Conservation (phyloP, 2,888 invertebrate species). For the Agriotes lineatus region DNA sequence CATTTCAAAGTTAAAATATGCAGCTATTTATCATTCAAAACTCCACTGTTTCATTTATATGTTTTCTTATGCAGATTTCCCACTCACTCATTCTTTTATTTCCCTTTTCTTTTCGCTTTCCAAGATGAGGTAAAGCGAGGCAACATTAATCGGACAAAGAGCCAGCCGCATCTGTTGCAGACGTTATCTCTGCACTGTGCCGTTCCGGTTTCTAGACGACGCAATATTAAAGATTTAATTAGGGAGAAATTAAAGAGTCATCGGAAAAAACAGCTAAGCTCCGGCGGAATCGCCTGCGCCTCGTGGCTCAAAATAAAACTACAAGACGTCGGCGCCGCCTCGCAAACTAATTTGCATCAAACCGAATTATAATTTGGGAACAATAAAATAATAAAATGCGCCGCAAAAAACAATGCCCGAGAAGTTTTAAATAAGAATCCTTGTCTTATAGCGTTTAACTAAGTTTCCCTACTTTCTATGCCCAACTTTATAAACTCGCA, state of each 20-base stretch:
- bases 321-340: slow-evolving; percentile 7
- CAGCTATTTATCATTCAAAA: slow-evolving; percentile 42
- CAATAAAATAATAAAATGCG: slow-evolving; percentile 34
- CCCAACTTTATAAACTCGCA: slow-evolving; percentile 35
- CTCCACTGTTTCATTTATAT: slow-evolving; percentile 36
- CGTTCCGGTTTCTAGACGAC: slow-evolving; percentile 2
- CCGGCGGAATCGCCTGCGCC: background rate
- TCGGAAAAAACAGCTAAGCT: slow-evolving; percentile 23
- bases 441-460: slow-evolving; percentile 31
- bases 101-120: slow-evolving; percentile 10
- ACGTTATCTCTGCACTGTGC: slow-evolving; percentile 24
- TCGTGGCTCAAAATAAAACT: slow-evolving; percentile 10
- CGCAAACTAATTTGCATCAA: slow-evolving; percentile 30
- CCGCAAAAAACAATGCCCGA: slow-evolving; percentile 24
- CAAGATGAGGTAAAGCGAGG: slow-evolving; percentile 5
- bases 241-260: slow-evolving; percentile 23
- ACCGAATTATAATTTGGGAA: slow-evolving; percentile 30
- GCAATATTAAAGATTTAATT: slow-evolving; percentile 34
- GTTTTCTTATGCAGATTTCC: slow-evolving; percentile 36
- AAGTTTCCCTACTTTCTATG: slow-evolving; percentile 33
- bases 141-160: slow-evolving; percentile 19
- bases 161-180: slow-evolving; percentile 30
- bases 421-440: slow-evolving; percentile 31
- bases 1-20: slow-evolving; percentile 41
- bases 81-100: slow-evolving; percentile 25